Percentiles rank a stretch among this genome's conserved stretches.
phyloP scores from a whole-genome alignment of 2,888 invertebrate species.

The Cheilosia scutellata region DNA sequence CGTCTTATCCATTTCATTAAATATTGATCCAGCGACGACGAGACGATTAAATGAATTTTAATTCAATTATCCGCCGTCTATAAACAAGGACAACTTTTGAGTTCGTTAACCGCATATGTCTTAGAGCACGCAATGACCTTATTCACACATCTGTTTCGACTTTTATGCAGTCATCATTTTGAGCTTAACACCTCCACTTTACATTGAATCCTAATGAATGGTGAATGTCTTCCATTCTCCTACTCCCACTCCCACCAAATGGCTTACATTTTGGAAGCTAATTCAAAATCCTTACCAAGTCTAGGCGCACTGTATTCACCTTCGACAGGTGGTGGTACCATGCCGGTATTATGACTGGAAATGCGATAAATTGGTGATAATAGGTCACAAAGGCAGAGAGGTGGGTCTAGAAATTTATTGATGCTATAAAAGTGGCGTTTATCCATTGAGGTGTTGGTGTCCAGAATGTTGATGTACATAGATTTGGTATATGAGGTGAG shows the following conservation, averaged over 20 bases:
- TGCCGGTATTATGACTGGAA: constrained; percentile 28
- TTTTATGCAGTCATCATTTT: constrained; percentile 47
- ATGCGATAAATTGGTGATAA: constrained; percentile 67
- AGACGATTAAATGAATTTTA: constrained; percentile 52
- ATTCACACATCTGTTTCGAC: constrained; percentile 40
- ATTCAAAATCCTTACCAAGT: constrained; percentile 27
- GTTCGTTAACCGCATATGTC: constrained; percentile 13
- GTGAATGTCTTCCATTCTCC: constrained; percentile 8
- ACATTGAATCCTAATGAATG: constrained; percentile 61
- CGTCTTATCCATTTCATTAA: constrained; percentile 27
- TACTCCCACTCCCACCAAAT: not conserved
- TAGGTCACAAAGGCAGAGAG: constrained; percentile 61
- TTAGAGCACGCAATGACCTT: constrained; percentile 4
- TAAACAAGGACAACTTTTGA: not conserved
- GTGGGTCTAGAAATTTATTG: constrained; percentile 64
- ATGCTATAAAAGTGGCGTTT: constrained; percentile 60
- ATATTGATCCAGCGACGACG: constrained; percentile 10
- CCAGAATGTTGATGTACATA: constrained; percentile 37
- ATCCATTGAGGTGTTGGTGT: constrained; percentile 6
- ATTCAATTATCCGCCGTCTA: constrained; percentile 6
- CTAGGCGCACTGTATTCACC: constrained; percentile 3
- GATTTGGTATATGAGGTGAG: not conserved
- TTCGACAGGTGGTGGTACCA: constrained; percentile 46
- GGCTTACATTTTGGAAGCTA: not conserved
- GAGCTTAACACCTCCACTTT: constrained; percentile 21